phyloP scores from a whole-genome alignment of 2,113 vertebrate species.

The Pao palembangensis region DNA sequence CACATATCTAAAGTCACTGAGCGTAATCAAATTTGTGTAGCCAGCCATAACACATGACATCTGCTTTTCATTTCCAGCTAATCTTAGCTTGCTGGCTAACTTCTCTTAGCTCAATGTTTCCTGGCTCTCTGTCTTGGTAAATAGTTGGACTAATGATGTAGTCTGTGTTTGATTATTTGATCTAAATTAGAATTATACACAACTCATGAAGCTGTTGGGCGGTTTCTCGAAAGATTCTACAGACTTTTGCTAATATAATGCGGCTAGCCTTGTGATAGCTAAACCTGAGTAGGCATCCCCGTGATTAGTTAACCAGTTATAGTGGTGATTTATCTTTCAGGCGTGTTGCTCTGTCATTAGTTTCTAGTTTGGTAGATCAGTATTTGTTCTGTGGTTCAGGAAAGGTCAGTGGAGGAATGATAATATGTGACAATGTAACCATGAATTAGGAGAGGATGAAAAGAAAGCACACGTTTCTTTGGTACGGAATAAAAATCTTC shows the following conservation, averaged over 20 bases:
- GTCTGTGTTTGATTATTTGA: neutral
- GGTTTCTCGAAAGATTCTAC: neutral
- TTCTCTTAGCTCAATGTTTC: neutral
- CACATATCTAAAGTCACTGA: neutral
- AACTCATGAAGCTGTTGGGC: neutral
- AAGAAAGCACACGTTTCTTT: neutral
- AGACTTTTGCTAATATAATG: too few species aligned
- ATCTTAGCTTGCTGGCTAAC: slow-evolving; percentile 24
- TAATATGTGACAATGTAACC: too few species aligned
- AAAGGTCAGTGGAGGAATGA: too few species aligned
- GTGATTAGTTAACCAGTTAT: too few species aligned
- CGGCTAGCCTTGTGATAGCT: too few species aligned
- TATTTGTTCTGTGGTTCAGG: too few species aligned
- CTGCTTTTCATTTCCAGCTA: neutral
- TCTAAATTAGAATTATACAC: neutral
- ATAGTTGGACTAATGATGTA: neutral
- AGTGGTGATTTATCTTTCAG: too few species aligned
- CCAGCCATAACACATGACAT: neutral
- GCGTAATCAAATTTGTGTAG: neutral
- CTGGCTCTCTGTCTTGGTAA: neutral
- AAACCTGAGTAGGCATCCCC: too few species aligned
- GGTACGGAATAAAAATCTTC: neutral
- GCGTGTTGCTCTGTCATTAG: too few species aligned
- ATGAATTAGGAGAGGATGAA: too few species aligned
- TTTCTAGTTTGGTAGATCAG: too few species aligned